These are phyloP conservation scores for Caenorhabditis elegans DNA, from an alignment of 1,140 invertebrate species.

Conservation along the genomic window DNA sequence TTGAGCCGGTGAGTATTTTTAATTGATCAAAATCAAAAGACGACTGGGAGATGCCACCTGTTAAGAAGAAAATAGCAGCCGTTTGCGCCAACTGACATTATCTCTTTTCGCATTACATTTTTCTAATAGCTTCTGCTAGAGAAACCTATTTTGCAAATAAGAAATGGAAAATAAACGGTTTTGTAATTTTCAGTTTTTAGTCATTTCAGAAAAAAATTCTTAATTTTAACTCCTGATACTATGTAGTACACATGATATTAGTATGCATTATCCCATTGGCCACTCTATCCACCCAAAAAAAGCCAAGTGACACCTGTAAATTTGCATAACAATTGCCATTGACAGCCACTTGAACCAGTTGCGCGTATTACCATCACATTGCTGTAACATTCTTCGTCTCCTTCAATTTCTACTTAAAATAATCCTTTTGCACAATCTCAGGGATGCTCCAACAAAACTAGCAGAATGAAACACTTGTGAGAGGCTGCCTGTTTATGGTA, in stretches of 20 bases:
- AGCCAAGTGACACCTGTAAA: background rate
- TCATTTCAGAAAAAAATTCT: too few species aligned
- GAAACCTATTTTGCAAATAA: too few species aligned
- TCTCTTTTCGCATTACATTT: background rate
- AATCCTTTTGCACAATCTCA: constrained; percentile 12
- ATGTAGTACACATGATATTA: too few species aligned
- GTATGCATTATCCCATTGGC: too few species aligned
- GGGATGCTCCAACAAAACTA: background rate
- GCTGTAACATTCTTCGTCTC: background rate
- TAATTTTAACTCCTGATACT: too few species aligned
- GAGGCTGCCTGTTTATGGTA: background rate
- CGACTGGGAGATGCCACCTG: background rate
- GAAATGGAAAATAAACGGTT: too few species aligned
- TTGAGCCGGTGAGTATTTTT: constrained; percentile 18
- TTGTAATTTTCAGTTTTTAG: too few species aligned
- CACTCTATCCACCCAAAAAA: too few species aligned
- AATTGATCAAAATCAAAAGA: background rate
- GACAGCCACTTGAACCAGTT: constrained; percentile 30
- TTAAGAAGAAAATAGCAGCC: background rate
- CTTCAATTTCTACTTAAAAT: background rate
- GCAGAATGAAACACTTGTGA: background rate
- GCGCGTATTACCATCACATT: constrained; percentile 8
- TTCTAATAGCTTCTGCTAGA: background rate
- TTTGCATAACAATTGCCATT: constrained; percentile 31
- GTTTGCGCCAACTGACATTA: background rate